Conservation (phyloP, 1,140 invertebrate species). For the Luehdorfia chinensis region DNA sequence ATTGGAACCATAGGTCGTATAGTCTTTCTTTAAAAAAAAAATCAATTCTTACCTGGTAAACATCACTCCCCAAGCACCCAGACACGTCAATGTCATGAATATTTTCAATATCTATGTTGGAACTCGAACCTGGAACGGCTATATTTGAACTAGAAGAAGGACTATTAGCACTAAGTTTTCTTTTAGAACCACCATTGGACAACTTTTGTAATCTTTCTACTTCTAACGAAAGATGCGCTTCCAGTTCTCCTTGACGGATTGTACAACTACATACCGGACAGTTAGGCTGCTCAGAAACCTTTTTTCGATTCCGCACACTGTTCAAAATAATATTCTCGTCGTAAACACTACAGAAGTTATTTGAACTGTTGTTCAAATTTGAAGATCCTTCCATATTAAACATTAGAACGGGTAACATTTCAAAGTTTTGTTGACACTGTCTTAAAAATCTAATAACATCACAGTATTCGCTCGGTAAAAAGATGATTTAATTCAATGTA, state of each 20-base stretch:
- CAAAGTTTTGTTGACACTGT: conserved; percentile 38
- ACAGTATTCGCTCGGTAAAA: conserved; percentile 35
- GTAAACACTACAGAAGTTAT: conserved; percentile 42
- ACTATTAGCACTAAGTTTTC: conserved; percentile 52
- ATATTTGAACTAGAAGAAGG: conserved; percentile 34
- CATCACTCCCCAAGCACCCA: conserved; percentile 65
- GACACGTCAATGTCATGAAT: conserved; percentile 56
- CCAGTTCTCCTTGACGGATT: conserved; percentile 62
- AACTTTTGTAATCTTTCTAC: conserved; percentile 65
- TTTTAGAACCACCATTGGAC: conserved; percentile 44
- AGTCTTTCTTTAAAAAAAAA: too few species aligned
- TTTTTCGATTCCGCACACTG: conserved; percentile 66
- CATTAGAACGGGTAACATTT: conserved; percentile 64
- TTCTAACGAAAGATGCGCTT: conserved; percentile 61
- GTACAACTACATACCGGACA: conserved; percentile 75
- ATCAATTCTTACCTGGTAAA: conserved; percentile 69
- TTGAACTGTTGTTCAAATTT: conserved; percentile 40
- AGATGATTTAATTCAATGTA: conserved; percentile 23
- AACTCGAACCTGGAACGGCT: conserved; percentile 54
- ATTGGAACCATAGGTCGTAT: too few species aligned
- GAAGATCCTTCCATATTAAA: conserved; percentile 66
- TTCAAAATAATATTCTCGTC: conserved; percentile 65
- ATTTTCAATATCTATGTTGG: conserved; percentile 33
- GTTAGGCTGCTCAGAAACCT: conserved; percentile 60
- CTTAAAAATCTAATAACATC: conserved; percentile 65